phyloP scores from a whole-genome alignment of 2,888 invertebrate genomes.

The Lissocephala sabroskyi region DNA sequence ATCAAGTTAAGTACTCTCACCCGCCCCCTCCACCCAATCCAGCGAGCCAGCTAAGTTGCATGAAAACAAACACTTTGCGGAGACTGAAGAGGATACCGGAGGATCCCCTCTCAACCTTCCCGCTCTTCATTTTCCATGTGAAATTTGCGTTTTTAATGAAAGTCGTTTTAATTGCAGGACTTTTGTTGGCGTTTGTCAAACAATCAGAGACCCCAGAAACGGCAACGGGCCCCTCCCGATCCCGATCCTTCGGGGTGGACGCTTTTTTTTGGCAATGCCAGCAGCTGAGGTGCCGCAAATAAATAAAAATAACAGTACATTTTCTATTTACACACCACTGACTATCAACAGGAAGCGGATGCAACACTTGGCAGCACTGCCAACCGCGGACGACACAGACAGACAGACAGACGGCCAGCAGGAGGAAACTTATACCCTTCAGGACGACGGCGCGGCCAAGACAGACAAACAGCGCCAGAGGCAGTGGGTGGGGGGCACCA shows the following conservation, averaged over 20 bases:
- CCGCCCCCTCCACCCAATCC: conserved; percentile 4
- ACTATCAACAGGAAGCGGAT: conserved; percentile 63
- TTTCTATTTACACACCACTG: conserved; percentile 60
- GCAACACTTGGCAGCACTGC: conserved; percentile 61
- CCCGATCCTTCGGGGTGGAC: no score
- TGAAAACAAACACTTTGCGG: conserved; percentile 49
- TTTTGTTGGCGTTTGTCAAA: conserved; percentile 67
- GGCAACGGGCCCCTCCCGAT: background rate
- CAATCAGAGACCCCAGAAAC: conserved; percentile 23
- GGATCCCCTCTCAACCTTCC: background rate
- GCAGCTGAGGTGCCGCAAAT: conserved; percentile 46
- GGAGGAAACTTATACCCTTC: no score
- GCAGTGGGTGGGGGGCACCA: conserved; percentile 21
- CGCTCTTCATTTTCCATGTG: conserved; percentile 52
- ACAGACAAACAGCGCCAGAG: conserved; percentile 10
- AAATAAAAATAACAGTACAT: conserved; percentile 53
- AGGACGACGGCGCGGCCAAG: background rate
- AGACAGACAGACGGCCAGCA: conserved; percentile 20
- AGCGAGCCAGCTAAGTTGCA: conserved; percentile 36
- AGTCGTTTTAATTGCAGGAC: conserved; percentile 66
- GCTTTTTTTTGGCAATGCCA: background rate
- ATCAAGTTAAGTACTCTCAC: conserved; percentile 63
- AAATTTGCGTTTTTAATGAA: conserved; percentile 69
- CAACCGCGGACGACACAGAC: conserved; percentile 40
- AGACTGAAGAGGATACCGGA: background rate